Base-by-base conservation (phyloP, 1,140 invertebrate species). In the Neodiprion lecontei region DNA sequence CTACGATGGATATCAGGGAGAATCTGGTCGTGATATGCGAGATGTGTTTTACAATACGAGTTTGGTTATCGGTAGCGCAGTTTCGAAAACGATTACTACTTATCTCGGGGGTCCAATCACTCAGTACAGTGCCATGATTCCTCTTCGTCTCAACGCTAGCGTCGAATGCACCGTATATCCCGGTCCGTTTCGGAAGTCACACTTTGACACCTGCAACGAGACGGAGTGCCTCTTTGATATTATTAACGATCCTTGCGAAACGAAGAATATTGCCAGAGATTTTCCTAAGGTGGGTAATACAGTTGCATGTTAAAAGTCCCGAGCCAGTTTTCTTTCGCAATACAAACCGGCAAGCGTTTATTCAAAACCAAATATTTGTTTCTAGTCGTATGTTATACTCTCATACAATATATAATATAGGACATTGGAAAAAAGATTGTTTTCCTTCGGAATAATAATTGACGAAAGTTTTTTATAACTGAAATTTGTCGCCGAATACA, bases 171-270 rank as follows among this genome's bases (percentile, higher is more conserved):
- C 74, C 3, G 81, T 78, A 9, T 72, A 70, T 1, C 70, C 68
- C 5, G 75, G 81, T 48, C 73, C 47, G 1, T 21, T 77, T n/a
- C 74, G 80, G 67, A 78, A 82, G 17, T 14, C 11, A 17, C 82
- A 72, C 48, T 83, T 82, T 9, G 76, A 81, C 7, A 81, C 82
- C 14, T 87, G 86, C 67, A 88, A 88, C 47, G 85, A 86, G 12
- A 88, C 85, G 8, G 91, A 92, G 17, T 94, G 93, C 78, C 88
- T 94, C 8, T 94, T 92, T 79, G 89, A 94, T 77, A 89, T 94
- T 73, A 82, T 89, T 2, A 84, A 84, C 47, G 93, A 94, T 87
- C 93, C 93, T 0, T 94, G 93, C 82, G 93, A 94, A 81, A 90
- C 88, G 7, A 88, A 87, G 47, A 93, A 94, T 78, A 82, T 94